Evolutionary conservation across 1,140 invertebrate species (phyloP).

Genomic region (Arion vulgaris): DNA sequence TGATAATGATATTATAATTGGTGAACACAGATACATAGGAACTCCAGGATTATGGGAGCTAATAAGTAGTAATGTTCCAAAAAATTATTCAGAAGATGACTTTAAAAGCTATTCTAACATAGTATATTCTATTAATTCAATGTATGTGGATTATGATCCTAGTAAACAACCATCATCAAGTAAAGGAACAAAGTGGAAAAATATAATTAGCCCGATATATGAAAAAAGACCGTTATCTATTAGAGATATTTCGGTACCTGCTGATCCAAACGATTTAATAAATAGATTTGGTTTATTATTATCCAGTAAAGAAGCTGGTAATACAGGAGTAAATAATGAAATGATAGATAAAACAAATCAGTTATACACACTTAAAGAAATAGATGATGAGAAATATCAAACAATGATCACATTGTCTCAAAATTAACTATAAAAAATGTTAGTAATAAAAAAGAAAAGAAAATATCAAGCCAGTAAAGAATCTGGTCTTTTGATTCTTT

Average conservation of each 20-base stretch:
- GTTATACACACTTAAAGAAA: not conserved
- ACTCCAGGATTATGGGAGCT: conserved; percentile 2
- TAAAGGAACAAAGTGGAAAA: not conserved
- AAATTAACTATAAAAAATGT: not conserved
- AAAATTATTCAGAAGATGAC: conserved; percentile 3
- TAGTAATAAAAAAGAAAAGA: not conserved
- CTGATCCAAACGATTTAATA: not conserved
- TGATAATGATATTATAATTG: not conserved
- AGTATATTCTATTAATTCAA: not conserved
- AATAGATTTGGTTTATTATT: not conserved
- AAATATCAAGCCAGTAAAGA: not conserved
- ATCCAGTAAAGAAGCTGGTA: not conserved
- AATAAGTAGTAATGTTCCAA: not conserved
- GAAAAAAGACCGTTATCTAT: not conserved
- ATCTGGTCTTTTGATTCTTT: not conserved
- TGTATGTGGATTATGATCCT: not conserved
- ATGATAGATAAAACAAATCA: not conserved
- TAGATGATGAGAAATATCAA: not conserved
- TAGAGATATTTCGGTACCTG: not conserved
- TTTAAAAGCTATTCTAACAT: not conserved
- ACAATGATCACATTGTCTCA: no score
- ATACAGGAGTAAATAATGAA: not conserved
- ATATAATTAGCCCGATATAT: not conserved
- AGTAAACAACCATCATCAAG: not conserved
- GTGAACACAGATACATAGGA: not conserved